Conservation (phyloP, 2,888 invertebrate genomes). For the Actias luna region DNA sequence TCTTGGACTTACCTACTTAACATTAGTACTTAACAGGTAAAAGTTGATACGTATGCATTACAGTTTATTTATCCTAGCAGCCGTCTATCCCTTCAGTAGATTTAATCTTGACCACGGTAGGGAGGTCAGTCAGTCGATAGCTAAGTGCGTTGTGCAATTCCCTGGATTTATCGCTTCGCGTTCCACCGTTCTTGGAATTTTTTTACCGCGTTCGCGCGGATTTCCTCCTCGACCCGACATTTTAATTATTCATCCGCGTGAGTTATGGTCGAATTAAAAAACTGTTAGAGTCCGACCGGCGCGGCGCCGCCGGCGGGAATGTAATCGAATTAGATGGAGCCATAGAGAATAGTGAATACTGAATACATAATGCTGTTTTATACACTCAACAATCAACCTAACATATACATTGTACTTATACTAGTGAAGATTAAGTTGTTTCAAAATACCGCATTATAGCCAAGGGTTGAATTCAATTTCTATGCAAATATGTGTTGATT, state of each 20-base stretch:
- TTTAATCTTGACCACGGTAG: slow-evolving; percentile 35
- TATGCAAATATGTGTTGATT: slow-evolving; percentile 38
- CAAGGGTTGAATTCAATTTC: slow-evolving; percentile 27
- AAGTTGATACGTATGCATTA: neutral
- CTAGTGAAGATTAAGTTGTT: neutral
- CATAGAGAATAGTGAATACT: slow-evolving; percentile 52
- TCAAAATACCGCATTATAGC: slow-evolving; percentile 13
- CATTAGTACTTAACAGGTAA: neutral
- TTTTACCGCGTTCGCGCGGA: slow-evolving; percentile 71
- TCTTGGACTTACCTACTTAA: neutral
- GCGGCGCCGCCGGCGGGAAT: slow-evolving; percentile 69
- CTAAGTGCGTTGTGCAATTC: slow-evolving; percentile 78
- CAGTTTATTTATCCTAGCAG: neutral
- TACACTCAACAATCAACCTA: slow-evolving; percentile 12
- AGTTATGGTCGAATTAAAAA: slow-evolving; percentile 83
- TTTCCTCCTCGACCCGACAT: slow-evolving; percentile 68
- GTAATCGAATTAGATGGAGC: slow-evolving; percentile 77
- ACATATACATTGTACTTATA: slow-evolving; percentile 4
- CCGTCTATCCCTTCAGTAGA: neutral
- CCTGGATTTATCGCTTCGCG: slow-evolving; percentile 68
- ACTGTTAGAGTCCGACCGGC: slow-evolving; percentile 80
- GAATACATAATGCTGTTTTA: slow-evolving; percentile 58
- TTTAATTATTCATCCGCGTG: slow-evolving; percentile 82
- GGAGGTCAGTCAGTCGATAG: slow-evolving; percentile 49
- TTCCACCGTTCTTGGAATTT: slow-evolving; percentile 52